Evolutionary conservation across 2,888 invertebrate species (phyloP), one percentile per base, ranked within the genome.

Genomic region (Trichacis sp.): DNA sequence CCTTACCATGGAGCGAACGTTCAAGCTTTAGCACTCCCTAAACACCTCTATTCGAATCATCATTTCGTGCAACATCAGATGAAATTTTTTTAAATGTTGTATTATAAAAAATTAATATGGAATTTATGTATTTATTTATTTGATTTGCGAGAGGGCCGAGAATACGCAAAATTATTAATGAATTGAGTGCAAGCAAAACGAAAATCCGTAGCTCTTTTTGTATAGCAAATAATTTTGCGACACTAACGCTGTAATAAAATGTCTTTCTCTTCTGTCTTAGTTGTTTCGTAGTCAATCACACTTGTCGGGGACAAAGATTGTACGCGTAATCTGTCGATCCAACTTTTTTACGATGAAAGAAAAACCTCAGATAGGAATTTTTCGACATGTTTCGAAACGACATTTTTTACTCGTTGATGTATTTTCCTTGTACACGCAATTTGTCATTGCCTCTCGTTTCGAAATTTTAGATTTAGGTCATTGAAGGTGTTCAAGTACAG

Each of bases 101-200:
- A 81, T 78, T 2, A 33, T 33, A 81, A 83, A 82, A 79, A 83
- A 83, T 79, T 80, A 81, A 79, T 78, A n/a, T n/a, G n/a, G n/a
- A n/a, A n/a, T n/a, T 79, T 82, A 75, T 80, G 77, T 83, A 83
- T 82, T 82, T 83, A 83, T 83, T 83, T 82, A 80, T 82, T 82
- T 74, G 77, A 76, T 77, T 75, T 63, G 59, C 62, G 59, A 66
- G 49, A 56, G 59, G 59, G 70, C 57, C 33, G 67, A 68, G 68
- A 67, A 75, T 70, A 75, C 69, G n/a, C n/a, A 61, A 77, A 77
- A 75, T 77, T 76, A 77, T 72, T 74, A 73, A 73, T 75, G 72
- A 71, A 64, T 17, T 17, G 42, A 6, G 6, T 12, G 3, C 15
- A 6, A 18, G 3, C 15, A 42, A 42, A 58, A 50, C 49, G 51